Evolutionary conservation across 2,888 invertebrate genomes (phyloP).

Genomic region (Strigamia transsilvanica): DNA sequence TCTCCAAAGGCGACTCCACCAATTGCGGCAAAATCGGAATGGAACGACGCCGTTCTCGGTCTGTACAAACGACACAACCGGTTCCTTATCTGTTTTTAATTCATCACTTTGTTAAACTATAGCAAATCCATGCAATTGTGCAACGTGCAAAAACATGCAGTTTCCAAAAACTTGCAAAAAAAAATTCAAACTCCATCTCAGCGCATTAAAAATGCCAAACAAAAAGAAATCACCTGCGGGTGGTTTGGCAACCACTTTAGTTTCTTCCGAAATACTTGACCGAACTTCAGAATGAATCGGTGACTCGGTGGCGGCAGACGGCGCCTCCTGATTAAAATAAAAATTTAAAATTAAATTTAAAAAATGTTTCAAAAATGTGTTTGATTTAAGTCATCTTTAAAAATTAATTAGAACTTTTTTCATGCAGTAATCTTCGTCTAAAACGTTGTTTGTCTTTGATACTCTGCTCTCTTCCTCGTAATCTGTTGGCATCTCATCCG

Average conservation of each 20-base stretch:
- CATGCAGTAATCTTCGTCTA: not conserved
- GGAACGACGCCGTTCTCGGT: conserved; percentile 11
- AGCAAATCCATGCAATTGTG: conserved; percentile 26
- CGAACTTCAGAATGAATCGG: not conserved
- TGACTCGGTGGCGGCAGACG: not conserved
- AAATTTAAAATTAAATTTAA: not conserved
- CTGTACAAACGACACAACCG: not conserved
- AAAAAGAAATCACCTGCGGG: not conserved
- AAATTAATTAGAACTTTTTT: conserved; percentile 1
- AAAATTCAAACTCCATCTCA: not conserved
- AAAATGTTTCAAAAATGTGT: not conserved
- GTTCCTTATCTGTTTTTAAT: not conserved
- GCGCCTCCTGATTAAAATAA: not conserved
- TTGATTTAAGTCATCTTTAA: not conserved
- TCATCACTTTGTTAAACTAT: not conserved
- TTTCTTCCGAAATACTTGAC: not conserved
- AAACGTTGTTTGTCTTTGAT: not conserved
- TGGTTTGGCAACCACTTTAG: not conserved
- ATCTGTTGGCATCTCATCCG: conserved; percentile 13
- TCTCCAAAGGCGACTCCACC: conserved; percentile 14
- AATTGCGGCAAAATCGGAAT: conserved; percentile 3
- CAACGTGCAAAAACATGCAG: conserved; percentile 5
- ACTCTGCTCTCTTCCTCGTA: not conserved
- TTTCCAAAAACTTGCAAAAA: not conserved
- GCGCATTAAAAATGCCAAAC: not conserved